Evolutionary conservation across 2,113 vertebrate species (phyloP).

Genomic region (Sinocyclocheilus rhinocerous): DNA sequence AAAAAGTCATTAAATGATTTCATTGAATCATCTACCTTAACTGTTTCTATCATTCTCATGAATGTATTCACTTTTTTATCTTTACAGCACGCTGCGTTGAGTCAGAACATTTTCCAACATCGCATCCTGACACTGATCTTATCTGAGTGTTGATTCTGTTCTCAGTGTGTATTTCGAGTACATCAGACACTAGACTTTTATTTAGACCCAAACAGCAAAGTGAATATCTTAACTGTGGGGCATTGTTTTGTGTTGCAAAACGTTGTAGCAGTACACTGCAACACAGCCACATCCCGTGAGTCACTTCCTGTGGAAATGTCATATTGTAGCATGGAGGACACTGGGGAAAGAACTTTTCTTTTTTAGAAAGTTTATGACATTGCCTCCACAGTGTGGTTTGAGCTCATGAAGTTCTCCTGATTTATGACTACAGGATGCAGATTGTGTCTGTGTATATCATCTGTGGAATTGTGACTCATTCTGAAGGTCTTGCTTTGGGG

Average conservation of each 20-base stretch:
- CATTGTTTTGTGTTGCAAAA: constrained; percentile 20
- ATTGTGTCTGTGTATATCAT: background rate
- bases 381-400: constrained; percentile 26
- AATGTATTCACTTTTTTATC: background rate
- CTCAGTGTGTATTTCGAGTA: constrained; percentile 20
- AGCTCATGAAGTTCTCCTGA: constrained; percentile 3
- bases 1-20: background rate
- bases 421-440: constrained; percentile 22
- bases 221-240: constrained; percentile 31
- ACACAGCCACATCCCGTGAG: constrained; percentile 64
- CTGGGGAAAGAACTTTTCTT: constrained; percentile 50
- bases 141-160: background rate
- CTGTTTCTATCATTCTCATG: background rate
- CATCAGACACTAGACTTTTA: constrained; percentile 26
- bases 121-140: background rate
- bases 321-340: constrained; percentile 55
- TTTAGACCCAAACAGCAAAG: constrained; percentile 32
- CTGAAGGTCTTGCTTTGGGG: background rate
- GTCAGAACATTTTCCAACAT: constrained; percentile 1
- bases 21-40: background rate
- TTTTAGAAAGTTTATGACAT: constrained; percentile 43
- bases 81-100: background rate
- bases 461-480: constrained; percentile 23
- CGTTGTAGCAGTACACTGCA: constrained; percentile 50
- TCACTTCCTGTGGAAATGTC: constrained; percentile 69